These are phyloP conservation scores for Colinus virginianus DNA, from an alignment of 2,113 vertebrate genomes.

Conservation along the genomic window DNA sequence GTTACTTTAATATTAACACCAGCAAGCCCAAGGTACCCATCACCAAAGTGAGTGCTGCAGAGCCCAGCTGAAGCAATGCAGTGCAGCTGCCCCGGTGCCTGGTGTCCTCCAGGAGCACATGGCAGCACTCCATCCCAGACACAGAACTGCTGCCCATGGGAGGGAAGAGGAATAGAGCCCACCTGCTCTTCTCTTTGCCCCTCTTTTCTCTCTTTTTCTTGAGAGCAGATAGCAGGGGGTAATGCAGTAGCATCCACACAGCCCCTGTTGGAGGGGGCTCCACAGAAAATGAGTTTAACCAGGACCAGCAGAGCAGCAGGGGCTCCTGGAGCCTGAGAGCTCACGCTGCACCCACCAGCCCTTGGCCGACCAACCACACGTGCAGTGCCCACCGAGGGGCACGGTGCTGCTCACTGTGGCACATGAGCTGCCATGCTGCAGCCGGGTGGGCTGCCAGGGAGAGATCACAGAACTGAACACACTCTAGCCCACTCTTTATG, in stretches of 20 bases:
- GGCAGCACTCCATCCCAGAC: neutral
- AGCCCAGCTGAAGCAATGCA: neutral
- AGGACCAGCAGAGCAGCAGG: neutral
- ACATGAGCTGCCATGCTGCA: no score
- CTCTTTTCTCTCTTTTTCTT: neutral
- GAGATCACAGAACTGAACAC: no score
- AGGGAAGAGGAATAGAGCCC: neutral
- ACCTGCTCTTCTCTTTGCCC: rapidly evolving
- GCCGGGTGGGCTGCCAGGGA: neutral
- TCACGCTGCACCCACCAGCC: no score
- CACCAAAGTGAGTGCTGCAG: rapidly evolving
- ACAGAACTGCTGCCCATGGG: neutral
- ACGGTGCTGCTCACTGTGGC: rapidly evolving
- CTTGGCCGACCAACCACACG: rapidly evolving
- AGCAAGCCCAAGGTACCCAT: neutral
- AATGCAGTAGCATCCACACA: rapidly evolving
- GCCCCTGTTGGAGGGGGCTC: neutral
- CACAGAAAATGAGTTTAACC: neutral
- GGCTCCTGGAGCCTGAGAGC: rapidly evolving
- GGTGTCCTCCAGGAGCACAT: rapidly evolving
- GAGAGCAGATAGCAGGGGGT: neutral
- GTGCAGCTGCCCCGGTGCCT: neutral
- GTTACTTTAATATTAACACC: neutral
- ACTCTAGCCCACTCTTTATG: neutral
- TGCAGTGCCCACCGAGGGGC: rapidly evolving